A percentile compares a stretch with the other conserved stretches of the same genome.
These are phyloP conservation scores for Muscicapa adusta DNA, from an alignment of 2,113 vertebrate genomes.

Conservation along the genomic window DNA sequence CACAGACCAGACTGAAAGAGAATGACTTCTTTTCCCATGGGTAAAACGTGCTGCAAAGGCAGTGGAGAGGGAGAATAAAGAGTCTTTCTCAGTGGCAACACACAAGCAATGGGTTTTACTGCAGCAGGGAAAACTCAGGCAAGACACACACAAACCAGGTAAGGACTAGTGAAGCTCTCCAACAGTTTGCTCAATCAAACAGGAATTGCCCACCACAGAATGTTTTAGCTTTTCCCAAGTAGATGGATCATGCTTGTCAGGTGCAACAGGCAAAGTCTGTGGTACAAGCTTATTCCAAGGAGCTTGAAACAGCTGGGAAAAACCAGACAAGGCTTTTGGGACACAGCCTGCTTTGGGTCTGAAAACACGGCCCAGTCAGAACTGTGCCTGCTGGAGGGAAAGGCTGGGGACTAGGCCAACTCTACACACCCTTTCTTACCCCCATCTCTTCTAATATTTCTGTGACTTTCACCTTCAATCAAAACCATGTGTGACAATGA, in stretches of 20 bases:
- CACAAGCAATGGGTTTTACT: neutral
- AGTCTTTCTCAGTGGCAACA: neutral
- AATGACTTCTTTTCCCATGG: neutral
- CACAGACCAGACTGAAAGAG: neutral
- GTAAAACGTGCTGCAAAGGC: neutral
- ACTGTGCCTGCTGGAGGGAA: neutral
- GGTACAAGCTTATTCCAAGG: neutral
- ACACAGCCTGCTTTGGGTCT: neutral
- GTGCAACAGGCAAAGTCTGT: neutral
- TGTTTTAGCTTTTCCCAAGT: neutral
- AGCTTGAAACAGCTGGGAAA: neutral
- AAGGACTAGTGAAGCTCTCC: neutral
- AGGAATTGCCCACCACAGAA: neutral
- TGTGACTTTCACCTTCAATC: neutral
- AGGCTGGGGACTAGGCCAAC: neutral
- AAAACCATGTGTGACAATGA: neutral
- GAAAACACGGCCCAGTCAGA: neutral
- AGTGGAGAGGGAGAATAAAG: neutral
- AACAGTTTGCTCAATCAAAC: neutral
- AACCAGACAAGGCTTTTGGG: neutral
- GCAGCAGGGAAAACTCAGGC: neutral
- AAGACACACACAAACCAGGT: neutral
- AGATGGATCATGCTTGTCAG: neutral
- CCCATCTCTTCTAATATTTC: neutral
- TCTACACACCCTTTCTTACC: neutral